Percentiles rank a stretch among this genome's conserved stretches.
Conservation (phyloP, 2,888 invertebrate species). For the Cryptus armator region DNA sequence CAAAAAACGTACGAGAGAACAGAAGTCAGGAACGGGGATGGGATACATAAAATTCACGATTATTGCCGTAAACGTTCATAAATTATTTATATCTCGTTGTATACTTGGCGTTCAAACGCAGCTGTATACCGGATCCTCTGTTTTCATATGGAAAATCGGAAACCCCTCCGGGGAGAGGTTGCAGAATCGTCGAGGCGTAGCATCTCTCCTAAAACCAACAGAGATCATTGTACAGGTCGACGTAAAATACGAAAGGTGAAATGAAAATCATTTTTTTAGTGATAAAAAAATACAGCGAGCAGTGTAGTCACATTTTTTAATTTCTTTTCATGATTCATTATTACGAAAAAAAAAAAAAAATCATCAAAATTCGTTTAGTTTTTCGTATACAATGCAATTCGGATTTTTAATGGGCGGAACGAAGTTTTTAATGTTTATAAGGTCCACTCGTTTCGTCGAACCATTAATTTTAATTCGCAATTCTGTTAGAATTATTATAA, state of each 20-base stretch:
- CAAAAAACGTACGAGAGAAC: slow-evolving; percentile 16
- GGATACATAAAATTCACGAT: slow-evolving; percentile 53
- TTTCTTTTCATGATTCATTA: too few species aligned
- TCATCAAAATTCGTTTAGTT: too few species aligned
- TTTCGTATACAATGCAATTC: too few species aligned
- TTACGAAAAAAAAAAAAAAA: too few species aligned
- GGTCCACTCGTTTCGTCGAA: too few species aligned
- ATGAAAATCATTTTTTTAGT: background rate
- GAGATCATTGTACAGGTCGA: slow-evolving; percentile 6
- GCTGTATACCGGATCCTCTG: background rate
- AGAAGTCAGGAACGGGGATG: background rate
- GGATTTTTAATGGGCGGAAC: too few species aligned
- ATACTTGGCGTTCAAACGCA: slow-evolving; percentile 18
- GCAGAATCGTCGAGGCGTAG: background rate
- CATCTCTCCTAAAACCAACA: background rate
- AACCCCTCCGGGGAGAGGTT: background rate
- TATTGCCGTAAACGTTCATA: slow-evolving; percentile 53
- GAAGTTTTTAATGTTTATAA: too few species aligned
- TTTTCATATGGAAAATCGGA: slow-evolving; percentile 45
- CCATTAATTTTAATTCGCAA: background rate
- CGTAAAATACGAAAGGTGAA: background rate
- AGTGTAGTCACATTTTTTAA: background rate
- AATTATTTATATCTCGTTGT: slow-evolving; percentile 42
- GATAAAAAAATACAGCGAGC: background rate
- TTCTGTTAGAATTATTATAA: background rate